Evolutionary conservation across 2,797 vertebrate species (phyloP).

Genomic region (Sebastes miniatus): DNA sequence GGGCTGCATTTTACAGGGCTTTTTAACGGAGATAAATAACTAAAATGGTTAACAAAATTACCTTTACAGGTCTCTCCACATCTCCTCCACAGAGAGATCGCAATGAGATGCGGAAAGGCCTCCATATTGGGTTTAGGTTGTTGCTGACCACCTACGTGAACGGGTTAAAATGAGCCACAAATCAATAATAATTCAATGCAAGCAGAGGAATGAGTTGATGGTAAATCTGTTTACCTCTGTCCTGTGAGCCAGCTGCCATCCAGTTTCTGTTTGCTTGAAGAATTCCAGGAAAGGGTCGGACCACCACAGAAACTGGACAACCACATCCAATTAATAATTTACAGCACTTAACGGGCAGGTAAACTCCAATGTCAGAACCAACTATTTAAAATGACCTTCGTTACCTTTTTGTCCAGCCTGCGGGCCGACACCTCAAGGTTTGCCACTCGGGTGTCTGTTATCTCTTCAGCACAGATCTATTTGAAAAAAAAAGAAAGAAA

Average conservation of each 20-base stretch:
- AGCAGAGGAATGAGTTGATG: background rate
- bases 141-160: slow-evolving; percentile 87
- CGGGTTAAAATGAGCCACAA: background rate
- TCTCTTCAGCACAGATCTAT: slow-evolving; percentile 93
- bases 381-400: background rate
- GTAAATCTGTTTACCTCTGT: slow-evolving; percentile 87
- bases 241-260: slow-evolving; percentile 95
- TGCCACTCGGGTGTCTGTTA: slow-evolving; percentile 92
- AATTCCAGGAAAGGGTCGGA: slow-evolving; percentile 98
- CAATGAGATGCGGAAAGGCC: slow-evolving; percentile 89
- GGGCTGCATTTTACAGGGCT: background rate
- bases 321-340: background rate
- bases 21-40: background rate
- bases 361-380: background rate
- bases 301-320: slow-evolving; percentile 81
- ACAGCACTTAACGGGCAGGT: background rate
- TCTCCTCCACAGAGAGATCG: slow-evolving; percentile 92
- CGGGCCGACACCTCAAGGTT: slow-evolving; percentile 89
- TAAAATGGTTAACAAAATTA: background rate
- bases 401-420: slow-evolving; percentile 94
- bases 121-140: slow-evolving; percentile 94
- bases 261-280: slow-evolving; percentile 88
- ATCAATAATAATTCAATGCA: fast-evolving
- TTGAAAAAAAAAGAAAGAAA: background rate
- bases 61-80: slow-evolving; percentile 87